Evolutionary conservation across 1,140 invertebrate species (phyloP).

Genomic region (Aethina tumida): DNA sequence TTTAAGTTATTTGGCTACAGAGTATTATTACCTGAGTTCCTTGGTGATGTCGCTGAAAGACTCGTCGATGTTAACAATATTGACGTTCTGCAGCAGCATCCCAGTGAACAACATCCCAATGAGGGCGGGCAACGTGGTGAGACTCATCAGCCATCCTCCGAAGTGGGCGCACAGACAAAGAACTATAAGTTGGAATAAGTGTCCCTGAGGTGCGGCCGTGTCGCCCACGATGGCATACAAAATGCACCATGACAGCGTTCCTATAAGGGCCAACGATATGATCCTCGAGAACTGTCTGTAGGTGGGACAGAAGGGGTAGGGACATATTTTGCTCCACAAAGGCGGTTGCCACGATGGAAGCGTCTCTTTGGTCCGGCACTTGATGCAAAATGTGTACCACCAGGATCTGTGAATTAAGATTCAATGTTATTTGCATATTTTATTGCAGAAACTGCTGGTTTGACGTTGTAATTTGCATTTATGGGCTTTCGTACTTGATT

Average conservation of each 20-base stretch:
- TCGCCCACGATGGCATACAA: slow-evolving; percentile 62
- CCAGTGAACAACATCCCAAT: slow-evolving; percentile 81
- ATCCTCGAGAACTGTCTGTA: slow-evolving; percentile 67
- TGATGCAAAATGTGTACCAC: slow-evolving; percentile 60
- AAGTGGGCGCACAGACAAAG: slow-evolving; percentile 67
- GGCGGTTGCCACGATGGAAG: slow-evolving; percentile 67
- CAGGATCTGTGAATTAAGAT: slow-evolving; percentile 47
- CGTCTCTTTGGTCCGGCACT: slow-evolving; percentile 57
- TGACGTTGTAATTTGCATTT: too few species aligned
- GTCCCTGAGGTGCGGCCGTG: slow-evolving; percentile 65
- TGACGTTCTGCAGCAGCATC: slow-evolving; percentile 63
- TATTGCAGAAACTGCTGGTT: too few species aligned
- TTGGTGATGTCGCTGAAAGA: slow-evolving; percentile 50
- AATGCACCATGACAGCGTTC: slow-evolving; percentile 64
- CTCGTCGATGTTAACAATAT: slow-evolving; percentile 58
- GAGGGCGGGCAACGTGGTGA: slow-evolving; percentile 73
- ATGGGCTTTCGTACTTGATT: too few species aligned
- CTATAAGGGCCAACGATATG: slow-evolving; percentile 50
- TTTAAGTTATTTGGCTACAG: background rate
- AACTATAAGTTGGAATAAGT: slow-evolving; percentile 67
- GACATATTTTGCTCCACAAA: slow-evolving; percentile 63
- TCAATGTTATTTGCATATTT: slow-evolving; percentile 5
- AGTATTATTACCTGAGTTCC: slow-evolving; percentile 49
- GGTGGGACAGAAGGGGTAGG: slow-evolving; percentile 69
- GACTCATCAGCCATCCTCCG: slow-evolving; percentile 65